These are phyloP conservation scores for Rhagoletis pomonella DNA, from an alignment of 1,140 invertebrate species.

Conservation along the genomic window DNA sequence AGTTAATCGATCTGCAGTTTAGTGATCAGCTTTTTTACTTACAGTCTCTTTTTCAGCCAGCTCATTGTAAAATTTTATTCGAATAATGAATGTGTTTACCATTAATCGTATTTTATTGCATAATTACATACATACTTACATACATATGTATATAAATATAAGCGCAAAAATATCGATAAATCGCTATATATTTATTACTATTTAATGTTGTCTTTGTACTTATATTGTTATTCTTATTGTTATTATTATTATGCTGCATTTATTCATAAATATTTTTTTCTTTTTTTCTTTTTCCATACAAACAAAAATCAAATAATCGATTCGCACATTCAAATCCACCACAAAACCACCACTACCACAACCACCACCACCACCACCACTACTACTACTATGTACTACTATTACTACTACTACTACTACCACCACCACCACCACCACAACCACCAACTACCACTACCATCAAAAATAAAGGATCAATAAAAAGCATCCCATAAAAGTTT, in stretches of 20 bases:
- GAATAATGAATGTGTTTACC: constrained; percentile 40
- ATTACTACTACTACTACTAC: constrained; percentile 48
- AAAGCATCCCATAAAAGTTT: constrained; percentile 54
- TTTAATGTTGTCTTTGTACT: constrained; percentile 38
- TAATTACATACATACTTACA: constrained; percentile 32
- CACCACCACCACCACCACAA: constrained; percentile 44
- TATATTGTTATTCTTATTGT: constrained; percentile 55
- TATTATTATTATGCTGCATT: constrained; percentile 58
- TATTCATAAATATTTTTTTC: constrained; percentile 59
- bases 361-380: constrained; percentile 31
- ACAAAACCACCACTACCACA: constrained; percentile 50
- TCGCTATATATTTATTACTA: constrained; percentile 25
- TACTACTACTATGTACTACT: constrained; percentile 22
- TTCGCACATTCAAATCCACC: constrained; percentile 58
- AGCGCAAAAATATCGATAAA: background rate
- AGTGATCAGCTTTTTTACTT: constrained; percentile 26
- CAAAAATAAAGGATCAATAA: constrained; percentile 43
- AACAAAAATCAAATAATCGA: constrained; percentile 55
- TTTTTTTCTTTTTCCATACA: constrained; percentile 59
- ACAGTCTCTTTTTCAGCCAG: background rate
- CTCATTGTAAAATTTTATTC: constrained; percentile 45
- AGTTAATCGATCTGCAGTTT: background rate
- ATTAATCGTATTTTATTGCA: constrained; percentile 50
- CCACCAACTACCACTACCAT: constrained; percentile 41
- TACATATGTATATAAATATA: background rate